These are phyloP conservation scores for Hydropsyche tenuis DNA, from an alignment of 1,140 invertebrate genomes.

Conservation along the genomic window DNA sequence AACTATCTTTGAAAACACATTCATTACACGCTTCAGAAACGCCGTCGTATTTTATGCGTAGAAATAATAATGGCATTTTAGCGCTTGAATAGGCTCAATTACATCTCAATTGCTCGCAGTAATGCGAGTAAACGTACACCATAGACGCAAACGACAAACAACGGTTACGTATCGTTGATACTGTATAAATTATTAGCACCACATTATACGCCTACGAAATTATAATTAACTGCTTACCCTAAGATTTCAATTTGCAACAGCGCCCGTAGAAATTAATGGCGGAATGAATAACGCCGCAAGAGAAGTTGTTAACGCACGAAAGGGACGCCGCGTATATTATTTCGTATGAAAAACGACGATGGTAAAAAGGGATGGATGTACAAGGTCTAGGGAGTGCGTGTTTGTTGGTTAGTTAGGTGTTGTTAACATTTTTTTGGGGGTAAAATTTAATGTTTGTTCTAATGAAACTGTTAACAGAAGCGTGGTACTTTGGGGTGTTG, in stretches of 20 bases:
- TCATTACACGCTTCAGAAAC: too few relatives aligned
- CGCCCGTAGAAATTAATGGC: constrained; percentile 12
- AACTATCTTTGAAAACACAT: too few relatives aligned
- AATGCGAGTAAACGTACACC: not conserved
- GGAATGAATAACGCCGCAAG: constrained; percentile 27
- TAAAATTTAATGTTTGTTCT: too few relatives aligned
- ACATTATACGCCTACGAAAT: constrained; percentile 15
- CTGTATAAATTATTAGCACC: constrained; percentile 26
- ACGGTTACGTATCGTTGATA: constrained; percentile 7
- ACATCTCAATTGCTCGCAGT: not conserved
- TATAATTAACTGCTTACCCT: constrained; percentile 28
- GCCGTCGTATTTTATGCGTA: too few relatives aligned
- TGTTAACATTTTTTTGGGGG: too few relatives aligned
- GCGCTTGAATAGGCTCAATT: not conserved
- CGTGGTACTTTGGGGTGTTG: too few relatives aligned
- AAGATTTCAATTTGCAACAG: constrained; percentile 28
- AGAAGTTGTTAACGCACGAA: not conserved
- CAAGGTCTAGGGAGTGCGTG: too few relatives aligned
- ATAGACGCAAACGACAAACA: not conserved
- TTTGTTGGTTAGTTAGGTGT: too few relatives aligned
- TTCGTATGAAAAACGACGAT: too few relatives aligned
- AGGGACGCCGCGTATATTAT: too few relatives aligned
- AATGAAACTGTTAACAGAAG: too few relatives aligned
- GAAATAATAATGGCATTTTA: not conserved
- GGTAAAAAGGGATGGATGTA: too few relatives aligned